phyloP scores from a whole-genome alignment of 2,888 invertebrate genomes.

The Ellobium chinense region DNA sequence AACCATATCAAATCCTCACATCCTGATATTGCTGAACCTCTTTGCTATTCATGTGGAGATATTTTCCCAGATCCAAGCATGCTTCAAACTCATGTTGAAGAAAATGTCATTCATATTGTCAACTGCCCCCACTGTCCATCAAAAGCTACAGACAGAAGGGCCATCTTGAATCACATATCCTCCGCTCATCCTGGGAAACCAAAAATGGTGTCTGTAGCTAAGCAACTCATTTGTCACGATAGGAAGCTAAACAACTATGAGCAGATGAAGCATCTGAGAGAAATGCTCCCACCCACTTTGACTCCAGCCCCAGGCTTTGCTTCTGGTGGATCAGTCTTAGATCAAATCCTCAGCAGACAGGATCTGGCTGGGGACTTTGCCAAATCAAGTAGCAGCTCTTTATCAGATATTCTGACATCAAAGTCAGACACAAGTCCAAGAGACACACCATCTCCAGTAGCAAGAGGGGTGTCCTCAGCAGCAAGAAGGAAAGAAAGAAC shows the following conservation, averaged over 20 bases:
- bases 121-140: conserved; percentile 69
- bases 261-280: conserved; percentile 23
- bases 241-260: conserved; percentile 55
- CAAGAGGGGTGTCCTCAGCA: background rate
- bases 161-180: conserved; percentile 64
- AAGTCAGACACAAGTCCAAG: background rate
- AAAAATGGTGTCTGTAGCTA: conserved; percentile 66
- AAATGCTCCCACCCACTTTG: conserved; percentile 38
- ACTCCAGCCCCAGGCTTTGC: conserved; percentile 29
- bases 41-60: conserved; percentile 65
- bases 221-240: conserved; percentile 71
- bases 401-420: background rate
- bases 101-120: conserved; percentile 67
- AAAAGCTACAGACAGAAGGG: conserved; percentile 60
- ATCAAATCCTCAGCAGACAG: conserved; percentile 17
- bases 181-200: conserved; percentile 65
- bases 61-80: conserved; percentile 54
- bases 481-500: background rate
- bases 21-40: conserved; percentile 52
- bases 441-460: background rate
- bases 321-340: conserved; percentile 16
- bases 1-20: conserved; percentile 63
- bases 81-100: conserved; percentile 61
- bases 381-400: background rate
- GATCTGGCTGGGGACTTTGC: background rate